Base-by-base conservation (phyloP, 2,888 invertebrate species). In the Drosophila mettleri region DNA sequence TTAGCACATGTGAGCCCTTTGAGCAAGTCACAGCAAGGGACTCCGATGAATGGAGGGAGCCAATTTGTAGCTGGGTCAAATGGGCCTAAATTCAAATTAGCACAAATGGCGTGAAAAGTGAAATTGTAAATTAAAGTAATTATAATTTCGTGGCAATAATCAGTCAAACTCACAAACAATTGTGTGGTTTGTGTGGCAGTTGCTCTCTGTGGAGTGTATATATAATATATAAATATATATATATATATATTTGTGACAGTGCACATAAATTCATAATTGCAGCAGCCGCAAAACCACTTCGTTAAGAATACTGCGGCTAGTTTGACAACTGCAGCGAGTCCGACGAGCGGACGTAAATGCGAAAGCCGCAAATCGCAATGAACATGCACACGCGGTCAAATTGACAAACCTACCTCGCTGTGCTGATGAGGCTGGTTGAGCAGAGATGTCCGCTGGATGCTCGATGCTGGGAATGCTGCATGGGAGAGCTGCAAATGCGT, bases 181-280 rank as follows among this genome's bases (percentile, higher is more conserved):
- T 36, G 16, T 36, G 36, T 36, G 36, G 36, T 16, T 34, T 34
- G 34, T 14, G n/a, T n/a, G 9, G 9, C 4, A 34, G n/a, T n/a
- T 33, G 1, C 34, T 2, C 34, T 6, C 1, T 36, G 8, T 1
- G 8, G 2, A 9, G 16, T 10, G 2, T 3, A 29, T 29, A n/a
- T n/a, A 16, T 8, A 34, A 34, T n/a, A 34, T n/a, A 36, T 16
- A 36, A 0, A 16, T 36, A 36, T 36, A 7, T 36, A 16, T 36
- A 16, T 16, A 5, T 38, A 38, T 29, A 43, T 27, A 33, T 60
- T 10, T 34, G 33, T 9, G 22, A 12, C 14, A 49, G 58, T 52
- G 58, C 34, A 69, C 70, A 87, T 78, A 83, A 87, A 86, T 86
- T 86, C 86, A 88, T 86, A 86, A 86, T 86, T 86, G 85, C 79